Conservation (phyloP, 92 coral and sea anemone genomes). For the Parazoanthus swiftii region DNA sequence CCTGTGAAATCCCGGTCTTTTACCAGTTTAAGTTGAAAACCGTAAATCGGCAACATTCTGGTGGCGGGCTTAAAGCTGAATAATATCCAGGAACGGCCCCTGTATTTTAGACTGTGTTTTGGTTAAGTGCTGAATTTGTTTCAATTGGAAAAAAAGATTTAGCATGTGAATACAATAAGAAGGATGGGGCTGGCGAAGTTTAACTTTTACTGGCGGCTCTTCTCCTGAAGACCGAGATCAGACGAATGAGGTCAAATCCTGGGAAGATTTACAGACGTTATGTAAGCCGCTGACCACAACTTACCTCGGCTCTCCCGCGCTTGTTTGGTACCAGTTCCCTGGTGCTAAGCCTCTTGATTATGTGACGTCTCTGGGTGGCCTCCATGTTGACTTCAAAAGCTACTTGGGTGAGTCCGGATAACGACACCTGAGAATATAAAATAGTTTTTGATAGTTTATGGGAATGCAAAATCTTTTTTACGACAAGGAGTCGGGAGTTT, state of each 20-base stretch:
- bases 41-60: no score
- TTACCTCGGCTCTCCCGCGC: slow-evolving; percentile 68
- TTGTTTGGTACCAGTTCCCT: slow-evolving; percentile 53
- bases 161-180: no score
- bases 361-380: slow-evolving; percentile 58
- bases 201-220: not conserved
- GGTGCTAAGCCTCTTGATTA: slow-evolving; percentile 54
- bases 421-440: slow-evolving; percentile 43
- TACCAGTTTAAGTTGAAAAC: no score
- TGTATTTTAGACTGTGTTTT: no score
- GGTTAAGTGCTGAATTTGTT: no score
- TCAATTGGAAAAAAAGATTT: no score
- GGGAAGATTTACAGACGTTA: not conserved
- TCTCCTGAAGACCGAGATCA: not conserved
- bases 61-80: no score
- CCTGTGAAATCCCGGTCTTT: no score
- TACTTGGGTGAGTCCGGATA: slow-evolving; percentile 66
- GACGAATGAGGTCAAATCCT: not conserved
- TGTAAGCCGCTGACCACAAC: not conserved
- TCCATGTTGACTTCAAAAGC: slow-evolving; percentile 71
- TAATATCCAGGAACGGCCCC: no score
- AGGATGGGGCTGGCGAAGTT: no score
- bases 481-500: no score
- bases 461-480: no score
- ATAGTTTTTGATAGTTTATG: not conserved